phyloP scores from a whole-genome alignment of 2,113 vertebrate species.

The Cryptoleucopteryx plumbea region DNA sequence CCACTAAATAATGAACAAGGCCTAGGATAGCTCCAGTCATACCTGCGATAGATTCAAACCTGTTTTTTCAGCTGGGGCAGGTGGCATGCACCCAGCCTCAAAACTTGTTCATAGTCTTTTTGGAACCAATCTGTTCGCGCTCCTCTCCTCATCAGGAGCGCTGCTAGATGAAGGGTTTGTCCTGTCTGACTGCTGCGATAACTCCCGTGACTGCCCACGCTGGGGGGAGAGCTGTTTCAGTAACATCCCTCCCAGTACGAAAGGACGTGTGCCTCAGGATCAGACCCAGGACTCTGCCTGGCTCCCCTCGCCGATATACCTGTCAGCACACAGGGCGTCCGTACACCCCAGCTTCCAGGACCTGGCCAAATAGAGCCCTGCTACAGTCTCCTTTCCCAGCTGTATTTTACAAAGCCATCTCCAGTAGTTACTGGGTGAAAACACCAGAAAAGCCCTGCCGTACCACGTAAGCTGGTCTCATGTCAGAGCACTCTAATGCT shows the following conservation, averaged over 20 bases:
- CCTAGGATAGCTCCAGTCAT: neutral
- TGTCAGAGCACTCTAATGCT: neutral
- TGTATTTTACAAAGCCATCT: neutral
- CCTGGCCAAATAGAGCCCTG: neutral
- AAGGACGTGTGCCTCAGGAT: neutral
- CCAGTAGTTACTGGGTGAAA: neutral
- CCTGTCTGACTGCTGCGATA: neutral
- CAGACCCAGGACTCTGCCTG: neutral
- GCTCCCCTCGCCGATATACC: fast-evolving
- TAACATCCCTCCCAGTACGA: neutral
- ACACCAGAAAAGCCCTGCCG: neutral
- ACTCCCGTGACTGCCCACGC: neutral
- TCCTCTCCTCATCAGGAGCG: neutral
- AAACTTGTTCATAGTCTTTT: neutral
- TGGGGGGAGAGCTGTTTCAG: neutral
- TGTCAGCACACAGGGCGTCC: neutral
- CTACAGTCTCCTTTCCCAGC: neutral
- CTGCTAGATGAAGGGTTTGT: neutral
- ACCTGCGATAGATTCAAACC: neutral
- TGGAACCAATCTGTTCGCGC: neutral
- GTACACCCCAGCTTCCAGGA: neutral
- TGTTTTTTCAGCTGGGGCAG: neutral
- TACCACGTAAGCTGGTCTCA: neutral
- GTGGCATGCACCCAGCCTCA: neutral
- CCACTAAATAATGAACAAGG: neutral